phyloP scores from a whole-genome alignment of 2,797 vertebrate genomes.

The Otolemur crassicaudatus region DNA sequence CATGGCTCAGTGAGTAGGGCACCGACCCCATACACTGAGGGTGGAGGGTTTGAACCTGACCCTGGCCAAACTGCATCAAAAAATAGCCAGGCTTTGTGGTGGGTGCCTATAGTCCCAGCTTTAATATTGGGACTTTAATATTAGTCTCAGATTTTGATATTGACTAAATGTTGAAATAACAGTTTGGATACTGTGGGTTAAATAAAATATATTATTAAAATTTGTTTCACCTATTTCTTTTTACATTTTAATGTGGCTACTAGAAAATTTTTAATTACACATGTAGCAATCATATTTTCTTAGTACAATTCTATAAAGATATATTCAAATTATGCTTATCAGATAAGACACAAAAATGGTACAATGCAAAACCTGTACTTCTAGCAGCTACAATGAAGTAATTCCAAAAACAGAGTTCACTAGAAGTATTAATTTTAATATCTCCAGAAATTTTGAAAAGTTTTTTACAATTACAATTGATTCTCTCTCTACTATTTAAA shows the following conservation, averaged over 20 bases:
- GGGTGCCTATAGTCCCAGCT: no score
- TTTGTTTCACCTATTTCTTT: slow-evolving; percentile 49
- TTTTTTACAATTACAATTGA: slow-evolving; percentile 6
- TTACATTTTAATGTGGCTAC: slow-evolving; percentile 16
- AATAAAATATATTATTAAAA: slow-evolving; percentile 38
- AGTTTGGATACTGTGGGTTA: slow-evolving; percentile 21
- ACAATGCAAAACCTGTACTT: slow-evolving; percentile 12
- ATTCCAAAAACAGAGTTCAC: slow-evolving; percentile 54
- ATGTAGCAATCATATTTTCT: slow-evolving; percentile 1
- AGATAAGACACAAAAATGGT: slow-evolving; percentile 35
- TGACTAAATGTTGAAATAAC: slow-evolving; percentile 56
- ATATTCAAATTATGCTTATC: slow-evolving; percentile 55
- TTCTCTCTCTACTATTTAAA: slow-evolving; percentile 42
- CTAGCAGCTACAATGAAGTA: slow-evolving; percentile 28
- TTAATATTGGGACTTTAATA: no score
- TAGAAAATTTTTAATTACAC: slow-evolving; percentile 36
- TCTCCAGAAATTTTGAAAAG: slow-evolving; percentile 16
- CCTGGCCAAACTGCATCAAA: no score
- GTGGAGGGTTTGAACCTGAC: no score
- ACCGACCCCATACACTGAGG: no score
- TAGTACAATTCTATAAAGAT: slow-evolving; percentile 31
- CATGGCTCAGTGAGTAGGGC: no score
- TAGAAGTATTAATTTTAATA: slow-evolving; percentile 34
- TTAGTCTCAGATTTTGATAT: background rate
- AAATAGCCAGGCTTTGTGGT: no score